Evolutionary conservation across 64 coral and sea anemone genomes (phyloP), one percentile per base, ranked within the genome.

Genomic region (Stichodactyla mertensii): DNA sequence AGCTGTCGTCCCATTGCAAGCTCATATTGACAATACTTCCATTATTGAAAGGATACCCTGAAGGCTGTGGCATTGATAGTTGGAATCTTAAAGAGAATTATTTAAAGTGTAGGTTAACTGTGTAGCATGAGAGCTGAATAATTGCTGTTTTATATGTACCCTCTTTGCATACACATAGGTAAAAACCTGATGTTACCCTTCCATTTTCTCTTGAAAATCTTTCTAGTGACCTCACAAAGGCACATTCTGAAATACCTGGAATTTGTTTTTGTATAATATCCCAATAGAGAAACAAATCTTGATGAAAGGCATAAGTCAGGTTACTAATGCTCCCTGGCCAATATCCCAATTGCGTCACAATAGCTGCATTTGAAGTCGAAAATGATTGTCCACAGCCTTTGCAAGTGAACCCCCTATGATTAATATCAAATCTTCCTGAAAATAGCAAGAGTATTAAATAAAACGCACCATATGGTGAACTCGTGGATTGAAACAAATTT

Each of bases 241-340:
- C 66, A 6, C 77, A 11, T 64, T 93, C 88, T 71, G 87, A 93
- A 4, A 87, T 22, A 11, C 92, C 92, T 58, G 92, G 92, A 4
- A 87, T 31, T 31, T 83, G 84, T 20, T 89, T 89, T 26, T 93
- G 83, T 16, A 93, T 16, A 7, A 89, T 71, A 52, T 89, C 59
- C 92, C 92, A 93, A 22, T 77, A 16, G 53, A 87, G 31, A 19
- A 93, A 87, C 10, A 93, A 61, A 52, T 89, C 84, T 89, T 89
- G 74, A 23, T 89, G 16, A 83, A 93, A 93, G 4, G 71, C 78
- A 89, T 93, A 93, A 31, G 58, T 59, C 84, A 89, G 62, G 22
- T 87, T 60, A 52, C 45, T 87, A 58, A 93, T 89, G 85, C 92
- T 93, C 23, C 84, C 92, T 60, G 92, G 88, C 88, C 88, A 93